A percentile compares a stretch with the other conserved stretches of the same genome.
These are phyloP conservation scores for Plutella xylostella DNA, from an alignment of 2,888 invertebrate species.

Conservation along the genomic window DNA sequence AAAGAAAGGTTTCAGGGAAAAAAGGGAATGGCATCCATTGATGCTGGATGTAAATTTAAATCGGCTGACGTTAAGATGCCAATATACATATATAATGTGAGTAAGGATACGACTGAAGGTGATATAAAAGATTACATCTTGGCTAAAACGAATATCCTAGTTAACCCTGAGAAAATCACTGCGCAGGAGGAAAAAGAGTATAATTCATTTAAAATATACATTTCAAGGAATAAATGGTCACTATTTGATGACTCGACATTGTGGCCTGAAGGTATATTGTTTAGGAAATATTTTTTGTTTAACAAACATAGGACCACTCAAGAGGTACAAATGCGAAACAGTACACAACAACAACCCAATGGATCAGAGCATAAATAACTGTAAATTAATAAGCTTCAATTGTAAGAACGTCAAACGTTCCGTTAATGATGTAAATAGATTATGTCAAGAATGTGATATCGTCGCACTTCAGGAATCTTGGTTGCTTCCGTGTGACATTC, in stretches of 20 bases:
- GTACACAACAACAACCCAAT: too few species aligned
- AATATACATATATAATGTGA: conserved; percentile 8
- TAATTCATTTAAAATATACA: conserved; percentile 12
- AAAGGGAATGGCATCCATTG: background rate
- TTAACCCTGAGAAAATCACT: background rate
- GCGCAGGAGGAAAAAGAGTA: background rate
- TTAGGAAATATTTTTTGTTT: conserved; percentile 7
- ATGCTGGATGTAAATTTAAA: conserved; percentile 1
- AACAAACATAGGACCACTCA: background rate
- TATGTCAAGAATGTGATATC: background rate
- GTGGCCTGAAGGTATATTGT: conserved; percentile 14
- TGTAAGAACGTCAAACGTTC: background rate
- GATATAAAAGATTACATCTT: conserved; percentile 1
- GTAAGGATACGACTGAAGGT: conserved; percentile 3
- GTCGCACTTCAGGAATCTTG: background rate
- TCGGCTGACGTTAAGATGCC: conserved; percentile 8
- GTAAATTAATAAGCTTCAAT: background rate
- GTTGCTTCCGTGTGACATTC: background rate
- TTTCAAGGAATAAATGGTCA: conserved; percentile 7
- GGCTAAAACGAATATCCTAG: background rate
- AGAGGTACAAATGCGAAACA: background rate
- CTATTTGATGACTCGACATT: conserved; percentile 12
- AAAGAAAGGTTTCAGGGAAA: conserved; percentile 5
- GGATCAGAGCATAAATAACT: too few species aligned
- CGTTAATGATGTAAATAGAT: background rate